Base-by-base conservation (phyloP, 2,797 vertebrate genomes). In the Zonotrichia albicollis region DNA sequence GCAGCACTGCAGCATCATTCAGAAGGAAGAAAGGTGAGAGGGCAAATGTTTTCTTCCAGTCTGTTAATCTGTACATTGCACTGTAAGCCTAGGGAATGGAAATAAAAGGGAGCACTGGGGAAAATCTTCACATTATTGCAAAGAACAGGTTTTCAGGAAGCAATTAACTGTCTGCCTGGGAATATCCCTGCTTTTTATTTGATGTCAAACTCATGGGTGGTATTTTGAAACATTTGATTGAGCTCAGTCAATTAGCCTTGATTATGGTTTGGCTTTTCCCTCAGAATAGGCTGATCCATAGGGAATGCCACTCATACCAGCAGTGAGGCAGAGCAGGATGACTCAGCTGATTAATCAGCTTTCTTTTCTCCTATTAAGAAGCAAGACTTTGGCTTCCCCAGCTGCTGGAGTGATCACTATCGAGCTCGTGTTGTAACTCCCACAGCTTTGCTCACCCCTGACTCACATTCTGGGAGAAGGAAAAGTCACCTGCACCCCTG, bases 331-430 rank as follows among this genome's bases (percentile, higher is more conserved):
- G 34, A 72, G 84, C 62, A 85, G 42, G 87, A 42, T 95, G 94
- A 96, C 83, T 73, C 93, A 90, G 73, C 71, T 84, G 83, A 95
- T 84, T 84, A 81, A 95, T 90, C 89, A 93, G 78, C 70, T 87
- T 93, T 83, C 62, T 64, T 86, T 90, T 84, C 36, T 92, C 68
- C 55, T 40, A 46, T 40, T 68, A 76, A 82, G 45, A 58, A 85
- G 45, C 51, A 57, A 89, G 26, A 8, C 50, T 45, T 72, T 71
- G 65, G 54, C 75, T 94, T 93, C 51, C 58, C 65, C 70, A 87
- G 12, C 60, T 76, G 79, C 75, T 85, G 18, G 22, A 82, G 65
- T 23, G 77, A 80, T 90, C 55, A 2, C 4, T 46, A 32, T 55
- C 50, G 21, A 61, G 62, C 60, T 72, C 2, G 7, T 71, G 40